Evolutionary conservation across 2,797 vertebrate genomes (phyloP).

Genomic region (Silurus aristotelis): DNA sequence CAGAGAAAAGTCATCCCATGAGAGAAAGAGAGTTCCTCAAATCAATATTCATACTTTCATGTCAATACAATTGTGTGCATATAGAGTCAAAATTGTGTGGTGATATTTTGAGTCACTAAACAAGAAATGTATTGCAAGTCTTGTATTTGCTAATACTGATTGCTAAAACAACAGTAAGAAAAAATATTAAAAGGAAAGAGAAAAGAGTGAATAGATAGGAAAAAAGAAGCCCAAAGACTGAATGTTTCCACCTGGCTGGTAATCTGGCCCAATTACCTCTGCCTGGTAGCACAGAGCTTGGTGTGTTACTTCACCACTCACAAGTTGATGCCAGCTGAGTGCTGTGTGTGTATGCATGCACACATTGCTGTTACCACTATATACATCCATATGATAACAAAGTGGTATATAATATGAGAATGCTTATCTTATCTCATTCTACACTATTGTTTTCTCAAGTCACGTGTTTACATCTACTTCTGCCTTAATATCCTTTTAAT

Average conservation of each 20-base stretch:
- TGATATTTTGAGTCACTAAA: neutral
- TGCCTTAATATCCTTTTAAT: neutral
- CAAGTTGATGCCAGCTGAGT: conserved; percentile 60
- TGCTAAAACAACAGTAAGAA: neutral
- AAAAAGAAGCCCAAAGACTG: conserved; percentile 63
- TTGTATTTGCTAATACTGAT: neutral
- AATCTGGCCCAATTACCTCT: conserved; percentile 79
- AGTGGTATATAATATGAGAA: no score
- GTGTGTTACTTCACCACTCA: conserved; percentile 64
- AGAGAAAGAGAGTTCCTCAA: neutral
- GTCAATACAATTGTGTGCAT: neutral
- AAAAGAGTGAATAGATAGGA: conserved; percentile 36
- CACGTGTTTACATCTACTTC: no score
- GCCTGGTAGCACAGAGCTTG: conserved; percentile 73
- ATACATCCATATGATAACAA: no score
- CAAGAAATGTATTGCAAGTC: neutral
- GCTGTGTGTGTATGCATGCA: conserved; percentile 38
- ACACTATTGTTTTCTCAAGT: neutral
- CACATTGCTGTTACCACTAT: no score
- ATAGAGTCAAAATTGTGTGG: neutral
- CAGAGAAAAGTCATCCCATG: neutral
- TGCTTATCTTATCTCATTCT: neutral
- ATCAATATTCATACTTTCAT: neutral
- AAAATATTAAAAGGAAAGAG: conserved; percentile 28
- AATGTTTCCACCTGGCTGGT: conserved; percentile 81